A percentile compares a stretch with the other conserved stretches of the same genome.
Conservation (phyloP, 2,113 vertebrate genomes). For the Microtus montanus region DNA sequence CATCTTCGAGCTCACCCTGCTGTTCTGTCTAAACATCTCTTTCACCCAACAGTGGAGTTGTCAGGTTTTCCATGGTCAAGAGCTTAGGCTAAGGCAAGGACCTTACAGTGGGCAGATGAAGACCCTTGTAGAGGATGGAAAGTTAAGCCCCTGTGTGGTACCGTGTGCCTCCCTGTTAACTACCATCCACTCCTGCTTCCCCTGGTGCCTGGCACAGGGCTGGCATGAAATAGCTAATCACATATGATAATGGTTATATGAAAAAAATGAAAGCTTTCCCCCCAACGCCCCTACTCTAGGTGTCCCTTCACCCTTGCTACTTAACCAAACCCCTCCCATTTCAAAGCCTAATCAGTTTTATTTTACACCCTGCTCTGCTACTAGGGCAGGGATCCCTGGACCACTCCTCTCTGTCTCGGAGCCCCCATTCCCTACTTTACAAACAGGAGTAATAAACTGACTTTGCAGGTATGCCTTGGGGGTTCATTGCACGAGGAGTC, state of each 20-base stretch:
- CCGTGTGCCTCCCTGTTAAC: background rate
- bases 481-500: background rate
- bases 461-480: background rate
- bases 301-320: background rate
- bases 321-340: background rate
- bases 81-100: background rate
- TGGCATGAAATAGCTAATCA: background rate
- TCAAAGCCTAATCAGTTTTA: background rate
- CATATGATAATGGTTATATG: background rate
- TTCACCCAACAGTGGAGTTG: background rate
- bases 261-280: background rate
- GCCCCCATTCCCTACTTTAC: background rate
- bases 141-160: background rate
- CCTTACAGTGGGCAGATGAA: background rate
- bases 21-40: background rate
- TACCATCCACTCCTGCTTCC: background rate
- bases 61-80: conserved; percentile 4
- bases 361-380: background rate
- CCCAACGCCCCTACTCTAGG: background rate
- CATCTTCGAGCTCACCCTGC: background rate
- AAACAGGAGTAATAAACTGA: background rate
- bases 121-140: background rate
- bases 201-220: background rate
- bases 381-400: background rate
- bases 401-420: background rate